Percentiles rank a stretch among this genome's conserved stretches.
phyloP scores from a whole-genome alignment of 2,113 vertebrate genomes.

The Oreochromis spilurus region DNA sequence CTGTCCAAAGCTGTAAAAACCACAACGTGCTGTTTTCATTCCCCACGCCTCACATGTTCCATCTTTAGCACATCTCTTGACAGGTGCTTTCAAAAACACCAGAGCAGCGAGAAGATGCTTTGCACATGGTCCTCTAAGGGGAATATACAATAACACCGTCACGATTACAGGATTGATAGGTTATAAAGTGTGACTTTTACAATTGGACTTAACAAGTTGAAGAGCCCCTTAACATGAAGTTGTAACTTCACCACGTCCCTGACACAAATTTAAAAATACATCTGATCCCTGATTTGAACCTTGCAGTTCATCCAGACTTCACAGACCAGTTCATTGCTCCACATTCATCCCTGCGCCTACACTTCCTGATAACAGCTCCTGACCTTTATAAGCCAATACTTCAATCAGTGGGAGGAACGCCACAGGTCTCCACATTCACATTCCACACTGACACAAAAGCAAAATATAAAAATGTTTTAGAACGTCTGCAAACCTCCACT shows the following conservation, averaged over 20 bases:
- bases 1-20: background rate
- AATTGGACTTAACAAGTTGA: background rate
- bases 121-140: background rate
- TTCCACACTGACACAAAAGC: background rate
- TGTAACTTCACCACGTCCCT: background rate
- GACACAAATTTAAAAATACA: background rate
- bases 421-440: background rate
- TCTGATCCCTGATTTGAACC: background rate
- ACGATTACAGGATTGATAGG: background rate
- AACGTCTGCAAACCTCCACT: background rate
- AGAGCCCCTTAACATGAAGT: background rate
- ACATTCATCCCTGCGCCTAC: background rate
- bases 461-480: background rate
- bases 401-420: background rate
- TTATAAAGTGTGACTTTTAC: background rate
- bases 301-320: too few relatives aligned
- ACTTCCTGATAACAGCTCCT: background rate
- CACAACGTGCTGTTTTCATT: background rate
- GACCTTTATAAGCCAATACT: background rate
- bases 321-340: background rate
- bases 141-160: background rate
- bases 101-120: background rate
- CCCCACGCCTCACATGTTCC: background rate
- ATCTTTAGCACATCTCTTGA: background rate
- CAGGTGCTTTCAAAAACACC: slow-evolving; percentile 8